These are phyloP conservation scores for Phrynocephalus forsythii DNA, from an alignment of 2,797 vertebrate genomes.

Conservation along the genomic window DNA sequence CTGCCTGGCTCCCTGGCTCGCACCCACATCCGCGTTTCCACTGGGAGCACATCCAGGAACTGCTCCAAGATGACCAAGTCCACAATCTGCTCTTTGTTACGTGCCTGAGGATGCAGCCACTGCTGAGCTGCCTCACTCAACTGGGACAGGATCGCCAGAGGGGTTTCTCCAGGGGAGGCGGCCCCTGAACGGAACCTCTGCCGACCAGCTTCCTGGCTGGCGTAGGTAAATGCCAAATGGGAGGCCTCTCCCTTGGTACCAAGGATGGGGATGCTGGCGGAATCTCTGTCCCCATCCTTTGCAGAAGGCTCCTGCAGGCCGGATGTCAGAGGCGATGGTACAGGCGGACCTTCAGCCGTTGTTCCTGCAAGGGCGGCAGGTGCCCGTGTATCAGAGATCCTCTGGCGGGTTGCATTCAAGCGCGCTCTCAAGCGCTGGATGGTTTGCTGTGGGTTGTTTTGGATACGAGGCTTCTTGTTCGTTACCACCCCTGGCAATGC, in stretches of 20 bases:
- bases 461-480: not conserved
- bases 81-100: constrained; percentile 30
- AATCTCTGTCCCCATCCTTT: not conserved
- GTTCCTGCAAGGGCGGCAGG: not conserved
- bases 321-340: not conserved
- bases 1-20: constrained; percentile 16
- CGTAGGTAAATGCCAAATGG: not conserved
- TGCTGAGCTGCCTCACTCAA: constrained; percentile 1
- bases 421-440: constrained; percentile 36
- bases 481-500: not conserved
- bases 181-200: not conserved
- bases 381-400: not conserved
- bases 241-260: not conserved
- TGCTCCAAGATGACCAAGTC: constrained; percentile 57
- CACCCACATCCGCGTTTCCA: constrained; percentile 54
- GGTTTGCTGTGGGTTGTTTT: constrained; percentile 16
- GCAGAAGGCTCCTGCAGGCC: not conserved
- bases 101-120: constrained; percentile 23
- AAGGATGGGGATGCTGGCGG: not conserved
- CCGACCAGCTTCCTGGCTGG: not conserved
- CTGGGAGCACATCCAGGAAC: constrained; percentile 67
- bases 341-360: not conserved
- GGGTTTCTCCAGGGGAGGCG: not conserved
- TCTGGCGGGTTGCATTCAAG: constrained; percentile 11
- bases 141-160: not conserved